Base-by-base conservation (phyloP, 2,797 vertebrate species). In the Spinibarbus caldwelli region DNA sequence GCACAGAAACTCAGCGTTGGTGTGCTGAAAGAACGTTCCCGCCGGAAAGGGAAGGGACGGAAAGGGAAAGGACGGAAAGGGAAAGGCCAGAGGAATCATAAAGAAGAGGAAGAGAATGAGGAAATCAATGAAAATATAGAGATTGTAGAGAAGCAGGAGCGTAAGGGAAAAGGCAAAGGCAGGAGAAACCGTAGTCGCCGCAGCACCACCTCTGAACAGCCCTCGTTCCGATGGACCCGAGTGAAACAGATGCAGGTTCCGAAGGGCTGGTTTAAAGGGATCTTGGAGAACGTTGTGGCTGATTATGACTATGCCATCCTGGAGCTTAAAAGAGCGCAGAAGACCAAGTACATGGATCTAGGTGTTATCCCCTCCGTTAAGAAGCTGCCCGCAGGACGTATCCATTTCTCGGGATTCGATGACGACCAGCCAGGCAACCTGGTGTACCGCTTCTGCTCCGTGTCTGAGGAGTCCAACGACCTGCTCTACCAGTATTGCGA, bases 401-500 rank as follows among this genome's bases (percentile, higher is more conserved):
- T 99, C 92, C 98, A 99, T 91, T 99, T 99, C 93, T 99, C 98
- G 0, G 97, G 98, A 64, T 99, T 99, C 47, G 98, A 99, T 19
- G 94, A 95, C 0, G 98, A 99, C 89, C 91, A 97, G 14, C 95
- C 96, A 0, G 97, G 95, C 23, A 95, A 97, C 89, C 88, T 99
- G 88, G 97, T 99, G 80, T 99, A 99, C 85, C 96, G 98, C 0
- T 99, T 99, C 91, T 99, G 98, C 89, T 96, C 97, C 0, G 96
- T 99, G 83, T 97, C 97, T 0, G 96, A 97, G 5, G 98, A 99
- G 90, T 99, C 98, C 89, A 96, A 9, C 0, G 97, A 99, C 83
- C 93, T 99, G 78, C 94, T 99, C 88, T 99, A 99, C 89, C 98
- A 99, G 72, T 96, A 97, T 86, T 99, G 98, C 26, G 98, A 99